Evolutionary conservation across 2,888 invertebrate genomes (phyloP).

Genomic region (Athripsodes cinereus): DNA sequence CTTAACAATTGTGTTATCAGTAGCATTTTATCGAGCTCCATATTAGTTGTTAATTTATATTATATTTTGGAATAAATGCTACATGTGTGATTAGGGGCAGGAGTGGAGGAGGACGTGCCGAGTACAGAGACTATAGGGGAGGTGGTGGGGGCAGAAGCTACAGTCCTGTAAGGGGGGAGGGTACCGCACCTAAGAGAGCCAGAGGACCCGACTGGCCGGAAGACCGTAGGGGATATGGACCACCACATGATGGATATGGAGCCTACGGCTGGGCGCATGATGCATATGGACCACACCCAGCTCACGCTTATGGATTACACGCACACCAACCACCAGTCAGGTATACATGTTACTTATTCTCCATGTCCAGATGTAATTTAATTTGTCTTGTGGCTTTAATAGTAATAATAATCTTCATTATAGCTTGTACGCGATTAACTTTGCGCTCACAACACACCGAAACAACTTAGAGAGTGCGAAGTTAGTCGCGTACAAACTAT

Average conservation of each 20-base stretch:
- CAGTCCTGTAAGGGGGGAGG: constrained; percentile 70
- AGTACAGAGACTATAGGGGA: constrained; percentile 71
- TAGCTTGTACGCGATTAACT: too few relatives aligned
- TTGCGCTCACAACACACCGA: too few relatives aligned
- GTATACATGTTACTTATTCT: constrained; percentile 31
- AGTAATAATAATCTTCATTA: too few relatives aligned
- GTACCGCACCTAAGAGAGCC: constrained; percentile 73
- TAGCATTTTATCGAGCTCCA: too few relatives aligned
- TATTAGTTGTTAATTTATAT: too few relatives aligned
- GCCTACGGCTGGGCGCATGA: constrained; percentile 53
- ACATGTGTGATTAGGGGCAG: constrained; percentile 9
- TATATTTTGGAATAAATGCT: neutral
- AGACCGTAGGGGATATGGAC: constrained; percentile 46
- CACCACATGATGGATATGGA: constrained; percentile 46
- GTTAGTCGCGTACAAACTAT: too few relatives aligned
- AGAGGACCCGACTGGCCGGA: constrained; percentile 63
- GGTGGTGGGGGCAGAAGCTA: constrained; percentile 55
- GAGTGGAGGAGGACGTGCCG: constrained; percentile 61
- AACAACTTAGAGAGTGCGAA: too few relatives aligned
- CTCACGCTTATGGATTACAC: constrained; percentile 55
- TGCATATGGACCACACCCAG: constrained; percentile 52
- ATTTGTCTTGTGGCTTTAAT: too few relatives aligned
- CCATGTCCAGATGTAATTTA: too few relatives aligned
- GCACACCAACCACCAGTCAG: constrained; percentile 48
- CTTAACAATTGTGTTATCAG: too few relatives aligned